Evolutionary conservation across 2,113 vertebrate species (phyloP), one percentile per base, ranked within the genome.

Genomic region (Chiloscyllium plagiosum): DNA sequence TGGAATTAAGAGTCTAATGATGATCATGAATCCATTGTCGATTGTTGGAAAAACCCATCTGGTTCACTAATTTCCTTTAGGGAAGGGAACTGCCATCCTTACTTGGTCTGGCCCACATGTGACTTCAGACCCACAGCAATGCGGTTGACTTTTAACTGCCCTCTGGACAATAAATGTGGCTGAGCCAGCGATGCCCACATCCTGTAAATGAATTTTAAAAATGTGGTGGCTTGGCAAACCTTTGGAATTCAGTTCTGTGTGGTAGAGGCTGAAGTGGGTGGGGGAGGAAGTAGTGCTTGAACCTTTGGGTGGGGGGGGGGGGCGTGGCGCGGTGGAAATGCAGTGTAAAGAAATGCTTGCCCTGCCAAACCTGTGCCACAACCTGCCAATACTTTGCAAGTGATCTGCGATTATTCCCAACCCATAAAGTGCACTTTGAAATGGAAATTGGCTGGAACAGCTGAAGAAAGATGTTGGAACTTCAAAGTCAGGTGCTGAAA

Each of bases 401-500:
- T 50, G 93, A 37, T 61, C 89, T 92, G 26, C 52, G 7, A 92
- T 7, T 61, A 92, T 37, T 92, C 56, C 56, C 89, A 7, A 37
- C 56, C 56, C 4, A 66, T 15, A 15, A 95, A 50, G 37, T 24
- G 5, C 66, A 3, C 37, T 95, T 95, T 95, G 68, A 95, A 95
- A 95, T 72, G 68, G 93, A 95, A 95, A 95, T 72, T 95, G 93
- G 0, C 93, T 95, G 66, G 93, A 69, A 29, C 93, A 50, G 93
- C 68, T 47, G 93, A 70, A 65, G 61, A 66, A 92, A 66, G 89
- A 92, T n/a, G 89, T n/a, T 37, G 33, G 13, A 33, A 20, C 89
- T 92, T 92, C 89, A 92, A 92, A 92, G 86, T 65, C 89, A 92
- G 89, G 56, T 92, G 89, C 65, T 92, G 56, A 92, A 92, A 17